phyloP scores from a whole-genome alignment of 2,888 invertebrate species.

The Archips xylosteana region DNA sequence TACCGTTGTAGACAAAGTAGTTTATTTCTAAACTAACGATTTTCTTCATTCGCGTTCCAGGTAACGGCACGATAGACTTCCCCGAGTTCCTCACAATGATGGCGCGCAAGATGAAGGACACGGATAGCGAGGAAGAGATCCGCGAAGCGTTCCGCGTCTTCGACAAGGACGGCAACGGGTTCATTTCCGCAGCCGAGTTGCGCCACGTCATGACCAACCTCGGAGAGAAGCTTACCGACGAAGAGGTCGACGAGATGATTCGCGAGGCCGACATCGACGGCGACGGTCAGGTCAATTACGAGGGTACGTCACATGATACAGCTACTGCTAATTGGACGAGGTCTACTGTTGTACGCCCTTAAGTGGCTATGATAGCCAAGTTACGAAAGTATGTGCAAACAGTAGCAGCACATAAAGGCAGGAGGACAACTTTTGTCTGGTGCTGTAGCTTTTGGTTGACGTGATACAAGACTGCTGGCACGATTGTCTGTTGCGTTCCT shows the following conservation, averaged over 20 bases:
- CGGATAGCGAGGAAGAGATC: constrained; percentile 99
- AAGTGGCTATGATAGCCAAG: no score
- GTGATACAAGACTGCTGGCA: neutral
- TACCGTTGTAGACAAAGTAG: no score
- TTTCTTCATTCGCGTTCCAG: constrained; percentile 79
- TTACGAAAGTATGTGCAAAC: no score
- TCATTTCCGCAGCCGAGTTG: constrained; percentile 98
- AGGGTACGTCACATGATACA: constrained; percentile 86
- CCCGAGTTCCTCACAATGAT: constrained; percentile 99
- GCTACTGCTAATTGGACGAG: neutral
- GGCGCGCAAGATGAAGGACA: constrained; percentile 99
- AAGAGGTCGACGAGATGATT: constrained; percentile 99
- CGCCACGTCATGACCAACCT: constrained; percentile 99
- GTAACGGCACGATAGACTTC: constrained; percentile 99
- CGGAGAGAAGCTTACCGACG: constrained; percentile 99
- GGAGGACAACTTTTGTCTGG: neutral
- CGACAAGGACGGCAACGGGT: constrained; percentile 99
- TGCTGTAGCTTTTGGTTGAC: neutral
- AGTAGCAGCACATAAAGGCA: no score
- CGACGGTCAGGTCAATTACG: constrained; percentile 99
- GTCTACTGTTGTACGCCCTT: no score
- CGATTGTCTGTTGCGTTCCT: neutral
- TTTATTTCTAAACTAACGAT: neutral
- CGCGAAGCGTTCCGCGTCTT: constrained; percentile 99
- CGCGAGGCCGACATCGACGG: constrained; percentile 99